Percentiles rank a stretch among this genome's conserved stretches.
Evolutionary conservation across 2,888 invertebrate genomes (phyloP).

Genomic region (Nomada ferruginata): DNA sequence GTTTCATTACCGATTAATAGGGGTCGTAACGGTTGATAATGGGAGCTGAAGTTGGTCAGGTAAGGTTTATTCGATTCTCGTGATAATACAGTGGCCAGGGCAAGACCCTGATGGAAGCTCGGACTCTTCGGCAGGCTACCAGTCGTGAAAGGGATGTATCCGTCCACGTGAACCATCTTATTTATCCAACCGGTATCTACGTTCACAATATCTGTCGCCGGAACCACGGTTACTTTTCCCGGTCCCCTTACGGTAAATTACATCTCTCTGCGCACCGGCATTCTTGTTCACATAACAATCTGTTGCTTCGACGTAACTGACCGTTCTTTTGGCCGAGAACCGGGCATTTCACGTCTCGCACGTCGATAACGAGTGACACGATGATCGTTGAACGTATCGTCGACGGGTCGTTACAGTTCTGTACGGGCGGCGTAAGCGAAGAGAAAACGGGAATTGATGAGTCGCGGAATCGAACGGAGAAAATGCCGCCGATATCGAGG

Average conservation of each 20-base stretch:
- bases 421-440: neutral
- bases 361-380: neutral
- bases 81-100: slow-evolving; percentile 88
- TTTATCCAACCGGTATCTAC: slow-evolving; percentile 10
- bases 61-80: slow-evolving; percentile 75
- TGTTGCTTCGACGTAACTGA: slow-evolving; percentile 63
- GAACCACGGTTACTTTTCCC: neutral
- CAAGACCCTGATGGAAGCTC: slow-evolving; percentile 94
- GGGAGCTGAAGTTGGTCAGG: slow-evolving; percentile 75
- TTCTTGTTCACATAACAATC: slow-evolving; percentile 62
- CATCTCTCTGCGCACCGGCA: slow-evolving; percentile 45
- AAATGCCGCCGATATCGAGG: slow-evolving; percentile 34
- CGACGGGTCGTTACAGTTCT: neutral
- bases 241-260: slow-evolving; percentile 10
- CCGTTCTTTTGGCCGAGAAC: slow-evolving; percentile 33
- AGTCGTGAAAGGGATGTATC: slow-evolving; percentile 78
- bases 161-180: slow-evolving; percentile 82
- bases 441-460: neutral
- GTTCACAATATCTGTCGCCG: slow-evolving; percentile 10
- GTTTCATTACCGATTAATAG: slow-evolving; percentile 79
- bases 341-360: slow-evolving; percentile 32
- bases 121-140: slow-evolving; percentile 93
- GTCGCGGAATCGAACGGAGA: slow-evolving; percentile 20
- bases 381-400: slow-evolving; percentile 5
- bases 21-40: slow-evolving; percentile 80